phyloP scores from a whole-genome alignment of 2,888 invertebrate genomes.

The Chrysopilus asiliformis region DNA sequence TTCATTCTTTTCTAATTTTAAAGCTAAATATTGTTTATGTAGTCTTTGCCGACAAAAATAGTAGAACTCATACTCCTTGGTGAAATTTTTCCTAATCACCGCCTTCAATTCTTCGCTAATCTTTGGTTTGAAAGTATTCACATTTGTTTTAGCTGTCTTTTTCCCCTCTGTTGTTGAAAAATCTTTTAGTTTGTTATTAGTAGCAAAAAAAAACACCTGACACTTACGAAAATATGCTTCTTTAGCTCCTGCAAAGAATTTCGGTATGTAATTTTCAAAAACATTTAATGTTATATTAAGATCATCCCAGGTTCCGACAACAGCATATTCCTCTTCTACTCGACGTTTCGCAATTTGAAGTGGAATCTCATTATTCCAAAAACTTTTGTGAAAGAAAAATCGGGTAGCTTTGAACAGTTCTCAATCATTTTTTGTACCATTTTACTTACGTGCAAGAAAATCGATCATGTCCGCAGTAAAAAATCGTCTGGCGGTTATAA shows the following conservation, averaged over 20 bases:
- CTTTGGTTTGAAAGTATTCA: constrained; percentile 65
- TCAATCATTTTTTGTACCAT: constrained; percentile 1
- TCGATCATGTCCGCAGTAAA: constrained; percentile 81
- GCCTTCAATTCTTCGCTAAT: constrained; percentile 68
- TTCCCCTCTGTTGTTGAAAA: too few species aligned
- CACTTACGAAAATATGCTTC: constrained; percentile 60
- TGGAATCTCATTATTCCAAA: constrained; percentile 67
- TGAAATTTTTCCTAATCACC: constrained; percentile 67
- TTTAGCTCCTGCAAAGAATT: constrained; percentile 66
- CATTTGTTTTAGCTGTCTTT: too few species aligned
- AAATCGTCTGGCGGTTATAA: constrained; percentile 71
- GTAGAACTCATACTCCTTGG: constrained; percentile 78
- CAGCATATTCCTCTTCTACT: constrained; percentile 73
- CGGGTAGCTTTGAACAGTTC: neutral
- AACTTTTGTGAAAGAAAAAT: constrained; percentile 35
- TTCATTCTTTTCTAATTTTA: too few species aligned
- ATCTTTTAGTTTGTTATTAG: too few species aligned
- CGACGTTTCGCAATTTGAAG: constrained; percentile 69
- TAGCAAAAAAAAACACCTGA: too few species aligned
- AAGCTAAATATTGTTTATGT: constrained; percentile 60
- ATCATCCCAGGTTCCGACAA: constrained; percentile 78
- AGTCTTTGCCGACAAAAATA: constrained; percentile 74
- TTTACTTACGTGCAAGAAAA: constrained; percentile 57
- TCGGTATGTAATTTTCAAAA: constrained; percentile 68
- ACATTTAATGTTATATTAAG: constrained; percentile 72